These are phyloP conservation scores for Lutjanus argentimaculatus DNA, from an alignment of 2,797 vertebrate species.

Conservation along the genomic window DNA sequence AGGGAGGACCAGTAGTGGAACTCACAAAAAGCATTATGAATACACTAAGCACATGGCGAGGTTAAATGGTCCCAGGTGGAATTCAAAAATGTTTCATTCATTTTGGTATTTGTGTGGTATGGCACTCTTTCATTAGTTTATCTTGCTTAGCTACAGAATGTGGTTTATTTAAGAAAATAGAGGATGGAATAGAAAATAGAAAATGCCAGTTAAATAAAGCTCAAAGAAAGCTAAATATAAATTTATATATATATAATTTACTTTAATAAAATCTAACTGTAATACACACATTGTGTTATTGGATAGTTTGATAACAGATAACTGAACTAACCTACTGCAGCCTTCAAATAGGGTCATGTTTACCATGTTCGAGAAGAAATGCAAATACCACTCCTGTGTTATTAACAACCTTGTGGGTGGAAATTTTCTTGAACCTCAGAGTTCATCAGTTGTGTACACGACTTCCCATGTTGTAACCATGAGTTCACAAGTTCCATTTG, in stretches of 20 bases:
- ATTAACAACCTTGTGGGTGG: too few species aligned
- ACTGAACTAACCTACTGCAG: background rate
- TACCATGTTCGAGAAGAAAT: too few species aligned
- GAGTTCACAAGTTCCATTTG: too few species aligned
- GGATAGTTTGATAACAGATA: background rate
- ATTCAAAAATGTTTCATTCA: background rate
- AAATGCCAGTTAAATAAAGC: background rate
- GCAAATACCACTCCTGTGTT: too few species aligned
- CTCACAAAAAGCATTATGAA: constrained; percentile 21
- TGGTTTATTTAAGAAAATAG: background rate
- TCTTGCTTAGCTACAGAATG: background rate
- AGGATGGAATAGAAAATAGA: background rate
- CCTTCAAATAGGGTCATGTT: too few species aligned
- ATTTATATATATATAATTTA: too few species aligned
- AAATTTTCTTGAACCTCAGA: too few species aligned
- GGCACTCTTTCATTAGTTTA: background rate
- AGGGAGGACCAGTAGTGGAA: constrained; percentile 29
- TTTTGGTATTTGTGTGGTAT: background rate
- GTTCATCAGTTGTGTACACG: too few species aligned
- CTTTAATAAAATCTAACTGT: background rate
- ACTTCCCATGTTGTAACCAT: too few species aligned
- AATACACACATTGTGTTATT: background rate
- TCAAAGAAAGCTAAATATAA: too few species aligned
- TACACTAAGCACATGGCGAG: constrained; percentile 5
- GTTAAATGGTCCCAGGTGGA: constrained; percentile 14